Evolutionary conservation across 2,888 invertebrate species (phyloP), one percentile per base, ranked within the genome.

Genomic region (Alviniconcha strummeri): DNA sequence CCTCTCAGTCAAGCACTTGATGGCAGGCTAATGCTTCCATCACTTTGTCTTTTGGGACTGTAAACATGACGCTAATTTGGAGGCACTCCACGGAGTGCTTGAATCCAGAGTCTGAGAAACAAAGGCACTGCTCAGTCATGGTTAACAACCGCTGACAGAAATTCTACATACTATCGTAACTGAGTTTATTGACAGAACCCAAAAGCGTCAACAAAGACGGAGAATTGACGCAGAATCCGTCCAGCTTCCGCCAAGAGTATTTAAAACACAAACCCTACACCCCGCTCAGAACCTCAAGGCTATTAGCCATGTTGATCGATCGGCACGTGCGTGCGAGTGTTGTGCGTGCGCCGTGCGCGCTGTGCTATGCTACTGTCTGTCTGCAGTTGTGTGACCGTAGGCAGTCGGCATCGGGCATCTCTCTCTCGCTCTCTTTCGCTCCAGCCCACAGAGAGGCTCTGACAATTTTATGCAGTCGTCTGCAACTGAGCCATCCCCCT

Each of bases 231-330:
- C 36, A 36, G 36, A 36, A n/a, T 72, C 36, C 17, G 15, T 17
- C 19, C 72, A 19, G 72, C 36, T 72, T 11, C 15, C 9, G 15
- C 17, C 64, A 64, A 64, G 64, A 13, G 15, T 15, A 64, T 15
- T 2, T 15, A 13, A 64, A 64, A 64, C 64, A 64, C 64, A 78
- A 36, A 75, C 81, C 81, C 17, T 17, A 75, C 36, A 36, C 36
- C 36, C 36, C 3, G 36, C 36, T 36, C 64, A 75, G 75, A 52
- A 17, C 81, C 81, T 60, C 81, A 36, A 8, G 11, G 8, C 81
- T 17, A 81, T 81, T 64, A 81, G 74, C 64, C 54, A n/a, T 13
- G 57, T 75, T 64, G 52, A 81, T 81, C 81, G 81, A 75, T 81
- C 64, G 81, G 75, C 81, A 81, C 81, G 81, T 75, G 81, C 81